These are phyloP conservation scores for Sicus ferrugineus DNA, from an alignment of 2,888 invertebrate genomes.

Conservation along the genomic window DNA sequence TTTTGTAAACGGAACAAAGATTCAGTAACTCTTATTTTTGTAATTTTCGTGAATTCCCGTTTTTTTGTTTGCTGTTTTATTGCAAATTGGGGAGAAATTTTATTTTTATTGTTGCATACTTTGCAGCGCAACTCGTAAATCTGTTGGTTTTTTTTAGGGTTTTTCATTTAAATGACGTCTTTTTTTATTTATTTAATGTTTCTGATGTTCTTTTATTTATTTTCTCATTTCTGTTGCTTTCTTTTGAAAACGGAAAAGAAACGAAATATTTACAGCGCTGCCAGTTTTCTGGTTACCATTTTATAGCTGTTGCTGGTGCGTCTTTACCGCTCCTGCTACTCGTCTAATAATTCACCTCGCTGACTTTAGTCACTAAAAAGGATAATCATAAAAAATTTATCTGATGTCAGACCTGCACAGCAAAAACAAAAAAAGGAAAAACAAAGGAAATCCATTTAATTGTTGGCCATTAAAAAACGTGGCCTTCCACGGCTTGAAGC, in stretches of 20 bases:
- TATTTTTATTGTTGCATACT: constrained; percentile 13
- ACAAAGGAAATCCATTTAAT: constrained; percentile 53
- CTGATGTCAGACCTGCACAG: constrained; percentile 38
- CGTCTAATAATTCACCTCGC: constrained; percentile 30
- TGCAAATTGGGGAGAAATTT: background rate
- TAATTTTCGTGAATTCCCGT: too few species aligned
- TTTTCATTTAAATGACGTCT: constrained; percentile 27
- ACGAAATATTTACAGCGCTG: too few species aligned
- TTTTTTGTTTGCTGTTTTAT: too few species aligned
- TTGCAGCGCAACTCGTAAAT: constrained; percentile 25
- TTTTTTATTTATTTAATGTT: background rate
- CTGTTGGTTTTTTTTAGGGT: constrained; percentile 20
- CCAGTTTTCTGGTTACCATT: constrained; percentile 4
- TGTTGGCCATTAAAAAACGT: constrained; percentile 45
- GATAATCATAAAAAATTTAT: constrained; percentile 41
- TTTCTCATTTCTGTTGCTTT: constrained; percentile 4
- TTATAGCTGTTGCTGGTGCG: constrained; percentile 26
- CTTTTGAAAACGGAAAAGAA: too few species aligned
- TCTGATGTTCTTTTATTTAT: background rate
- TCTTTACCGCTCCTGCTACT: constrained; percentile 40
- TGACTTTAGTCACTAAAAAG: constrained; percentile 32
- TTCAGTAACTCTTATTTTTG: too few species aligned
- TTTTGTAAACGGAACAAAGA: too few species aligned
- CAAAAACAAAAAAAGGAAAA: constrained; percentile 43
- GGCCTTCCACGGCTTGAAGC: background rate